Base-by-base conservation (phyloP, 2,888 invertebrate genomes). In the Lepidonotus clava region DNA sequence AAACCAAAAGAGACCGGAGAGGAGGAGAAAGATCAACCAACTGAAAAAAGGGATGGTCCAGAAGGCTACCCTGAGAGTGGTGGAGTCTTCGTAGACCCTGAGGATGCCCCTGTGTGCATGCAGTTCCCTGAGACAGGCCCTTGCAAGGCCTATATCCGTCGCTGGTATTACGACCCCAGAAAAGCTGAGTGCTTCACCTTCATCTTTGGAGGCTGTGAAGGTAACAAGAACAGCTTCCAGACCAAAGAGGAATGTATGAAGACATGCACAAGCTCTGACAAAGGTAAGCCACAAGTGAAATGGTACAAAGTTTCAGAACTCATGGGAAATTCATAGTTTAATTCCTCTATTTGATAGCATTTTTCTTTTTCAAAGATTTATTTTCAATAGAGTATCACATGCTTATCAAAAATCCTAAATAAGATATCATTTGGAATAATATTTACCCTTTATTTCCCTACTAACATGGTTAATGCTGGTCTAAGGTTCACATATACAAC, bases 171-270 rank as follows among this genome's bases (percentile, higher is more conserved):
- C 41, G 66, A 85, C 34, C 41, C 67, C n/a, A 21, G 66, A 11
- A 66, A 85, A 32, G 21, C 41, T 4, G 38, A 71, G 8, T 85
- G 85, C 24, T 46, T 85, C 34, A 67, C 71, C 46, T 71, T 85
- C 71, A 66, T 66, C 51, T 85, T 46, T 46, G 85, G 85, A 32
- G 85, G 85, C 0, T 85, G 85, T 21, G 76, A 85, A 21, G 85
- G 85, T 21, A 85, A 85, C 36, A 51, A 67, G n/a, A 85, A 85
- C 76, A 85, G 51, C 18, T 85, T 85, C 28, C 28, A 40, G 14
- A 67, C 85, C n/a, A 71, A 71, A 34, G 85, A 85, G 21, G 46
- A 67, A 11, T 85, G 85, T 36, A 85, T 71, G 76, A n/a, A 85
- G 40, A 71, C 32, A 1, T 85, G 85, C 41, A 46, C 61, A 83